These are phyloP conservation scores for Armadillidium nasatum DNA, from an alignment of 1,140 invertebrate species.

Conservation along the genomic window DNA sequence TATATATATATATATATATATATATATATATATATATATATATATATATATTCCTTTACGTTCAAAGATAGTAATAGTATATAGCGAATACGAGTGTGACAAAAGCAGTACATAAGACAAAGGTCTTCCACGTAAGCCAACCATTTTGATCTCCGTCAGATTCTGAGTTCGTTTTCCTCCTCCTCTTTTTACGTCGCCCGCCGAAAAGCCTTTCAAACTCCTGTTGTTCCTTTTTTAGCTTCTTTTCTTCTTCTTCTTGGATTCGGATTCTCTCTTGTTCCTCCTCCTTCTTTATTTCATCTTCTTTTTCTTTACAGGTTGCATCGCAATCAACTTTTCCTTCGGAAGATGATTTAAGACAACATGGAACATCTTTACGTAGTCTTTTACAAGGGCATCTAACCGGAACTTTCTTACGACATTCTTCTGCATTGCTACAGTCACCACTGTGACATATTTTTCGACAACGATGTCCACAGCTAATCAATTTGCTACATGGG, in stretches of 20 bases:
- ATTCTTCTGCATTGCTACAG: conserved; percentile 64
- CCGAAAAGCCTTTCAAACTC: background rate
- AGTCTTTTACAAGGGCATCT: conserved; percentile 71
- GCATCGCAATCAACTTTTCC: background rate
- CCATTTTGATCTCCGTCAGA: background rate
- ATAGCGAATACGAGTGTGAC: too few relatives aligned
- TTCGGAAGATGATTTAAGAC: background rate
- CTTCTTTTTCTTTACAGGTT: background rate
- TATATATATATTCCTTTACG: too few relatives aligned
- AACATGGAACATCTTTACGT: conserved; percentile 70
- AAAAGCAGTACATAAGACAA: too few relatives aligned
- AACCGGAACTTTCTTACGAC: conserved; percentile 73
- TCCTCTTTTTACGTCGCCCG: background rate
- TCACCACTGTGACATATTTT: conserved; percentile 66
- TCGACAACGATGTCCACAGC: conserved; percentile 66
- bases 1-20: too few relatives aligned
- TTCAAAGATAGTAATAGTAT: too few relatives aligned
- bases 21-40: too few relatives aligned
- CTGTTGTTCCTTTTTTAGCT: background rate
- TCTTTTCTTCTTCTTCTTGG: background rate
- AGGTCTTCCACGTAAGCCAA: too few relatives aligned
- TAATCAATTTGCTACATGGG: conserved; percentile 69
- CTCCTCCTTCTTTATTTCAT: background rate
- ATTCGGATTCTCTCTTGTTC: background rate
- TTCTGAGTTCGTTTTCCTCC: background rate